A percentile compares a stretch with the other conserved stretches of the same genome.
Evolutionary conservation across 2,888 invertebrate species (phyloP).

Genomic region (Tenthredo mesomela): DNA sequence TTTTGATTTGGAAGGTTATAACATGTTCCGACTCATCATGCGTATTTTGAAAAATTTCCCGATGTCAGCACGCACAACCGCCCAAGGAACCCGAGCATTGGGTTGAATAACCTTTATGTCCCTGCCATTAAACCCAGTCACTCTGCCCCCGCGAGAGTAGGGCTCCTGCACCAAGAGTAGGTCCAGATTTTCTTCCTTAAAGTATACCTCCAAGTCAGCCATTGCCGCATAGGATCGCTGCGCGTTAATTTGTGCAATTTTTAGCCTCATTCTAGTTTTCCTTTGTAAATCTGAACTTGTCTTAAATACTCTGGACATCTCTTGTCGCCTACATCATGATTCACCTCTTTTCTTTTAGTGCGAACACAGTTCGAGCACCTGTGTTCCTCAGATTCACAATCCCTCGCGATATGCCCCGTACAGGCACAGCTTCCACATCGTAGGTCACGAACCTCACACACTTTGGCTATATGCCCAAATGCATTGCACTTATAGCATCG

Average conservation of each 20-base stretch:
- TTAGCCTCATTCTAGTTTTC: neutral
- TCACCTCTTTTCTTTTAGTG: neutral
- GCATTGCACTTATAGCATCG: neutral
- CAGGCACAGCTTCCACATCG: neutral
- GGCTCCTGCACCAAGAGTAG: conserved; percentile 52
- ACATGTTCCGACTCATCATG: neutral
- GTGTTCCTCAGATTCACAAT: neutral
- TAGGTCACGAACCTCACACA: neutral
- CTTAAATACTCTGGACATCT: neutral
- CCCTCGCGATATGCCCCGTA: neutral
- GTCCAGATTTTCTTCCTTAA: neutral
- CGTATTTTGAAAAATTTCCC: neutral
- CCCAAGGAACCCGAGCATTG: neutral
- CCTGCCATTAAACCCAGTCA: neutral
- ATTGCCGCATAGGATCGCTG: conserved; percentile 24
- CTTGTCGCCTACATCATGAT: neutral
- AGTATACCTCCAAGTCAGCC: neutral
- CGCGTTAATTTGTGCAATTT: too few relatives aligned
- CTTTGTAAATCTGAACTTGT: neutral
- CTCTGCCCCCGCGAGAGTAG: conserved; percentile 12
- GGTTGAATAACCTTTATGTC: neutral
- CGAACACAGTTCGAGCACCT: neutral
- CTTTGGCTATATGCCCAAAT: neutral
- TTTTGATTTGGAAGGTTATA: neutral
- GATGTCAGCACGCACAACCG: neutral